phyloP scores from a whole-genome alignment of 2,113 vertebrate genomes.

The Xenopus borealis region DNA sequence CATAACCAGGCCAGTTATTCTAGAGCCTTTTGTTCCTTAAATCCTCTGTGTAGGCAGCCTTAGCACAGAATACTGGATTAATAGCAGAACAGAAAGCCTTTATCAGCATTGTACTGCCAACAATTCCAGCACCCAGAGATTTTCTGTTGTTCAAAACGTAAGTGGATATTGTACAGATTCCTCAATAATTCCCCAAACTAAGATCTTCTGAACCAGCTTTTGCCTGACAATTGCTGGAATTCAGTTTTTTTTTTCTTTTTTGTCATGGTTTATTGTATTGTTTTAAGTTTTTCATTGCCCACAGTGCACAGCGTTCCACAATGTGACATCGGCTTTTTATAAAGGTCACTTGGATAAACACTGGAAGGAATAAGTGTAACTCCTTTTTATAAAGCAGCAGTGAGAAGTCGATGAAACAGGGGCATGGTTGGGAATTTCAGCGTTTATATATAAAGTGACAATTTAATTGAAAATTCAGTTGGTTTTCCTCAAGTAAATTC shows the following conservation, averaged over 20 bases:
- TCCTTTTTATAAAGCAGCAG: no score
- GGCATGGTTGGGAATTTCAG: no score
- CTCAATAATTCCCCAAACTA: slow-evolving; percentile 41
- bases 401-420: no score
- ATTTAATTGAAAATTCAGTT: no score
- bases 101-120: slow-evolving; percentile 43
- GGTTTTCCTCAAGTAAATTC: no score
- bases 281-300: not conserved
- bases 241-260: slow-evolving; percentile 26
- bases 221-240: slow-evolving; percentile 33
- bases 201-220: slow-evolving; percentile 33
- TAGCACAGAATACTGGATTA: slow-evolving; percentile 40
- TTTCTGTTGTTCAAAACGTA: slow-evolving; percentile 45
- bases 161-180: slow-evolving; percentile 44
- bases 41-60: slow-evolving; percentile 40
- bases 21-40: slow-evolving; percentile 36
- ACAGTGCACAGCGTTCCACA: slow-evolving; percentile 25
- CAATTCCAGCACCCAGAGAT: slow-evolving; percentile 42
- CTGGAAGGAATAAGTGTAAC: no score
- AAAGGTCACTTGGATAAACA: slow-evolving; percentile 36
- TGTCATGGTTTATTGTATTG: no score
- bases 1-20: slow-evolving; percentile 37
- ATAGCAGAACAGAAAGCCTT: slow-evolving; percentile 41
- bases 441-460: no score
- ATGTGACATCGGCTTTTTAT: slow-evolving; percentile 39